Base-by-base conservation (phyloP, 1,140 invertebrate species). In the Cotesia chilonis region DNA sequence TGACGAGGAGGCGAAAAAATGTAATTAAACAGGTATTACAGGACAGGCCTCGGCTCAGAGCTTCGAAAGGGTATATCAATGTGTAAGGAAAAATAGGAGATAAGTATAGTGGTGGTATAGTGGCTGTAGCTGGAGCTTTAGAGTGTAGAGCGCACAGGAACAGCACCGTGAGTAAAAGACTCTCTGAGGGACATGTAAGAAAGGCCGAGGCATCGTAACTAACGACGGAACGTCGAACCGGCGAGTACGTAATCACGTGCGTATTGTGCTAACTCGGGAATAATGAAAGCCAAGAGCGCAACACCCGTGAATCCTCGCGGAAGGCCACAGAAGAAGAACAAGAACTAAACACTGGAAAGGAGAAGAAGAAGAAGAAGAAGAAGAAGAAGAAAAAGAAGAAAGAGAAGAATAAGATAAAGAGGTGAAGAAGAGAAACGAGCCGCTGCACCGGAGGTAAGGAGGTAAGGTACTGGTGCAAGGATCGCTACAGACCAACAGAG, bases 301-400 rank as follows among this genome's bases (percentile, higher is more conserved):
- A 72, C 52, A 72, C 38, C 71, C 71, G 71, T 72, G 65, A 72
- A 68, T 72, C 57, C 71, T 68, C 54, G 71, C 65, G 65, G 71
- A 72, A 72, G 65, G 57, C 66, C 66, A 68, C 51, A 55, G 35
- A 63, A 38, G 35, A 63, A 63, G 60, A 38, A 67, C 41, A 59
- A 64, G 67, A 70, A 70, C 66, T 61, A 37, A 68, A 74, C 12
- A 55, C 10, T 14, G 35, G 35, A 70, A 36, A 74, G 51, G 66
- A 67, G 12, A 36, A 65, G 67, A 41, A 71, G 47, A 52, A 72
- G 35, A 63, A 64, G 55, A 14, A 36, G 35, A 64, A 55, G 59
- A 4, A 57, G 66, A 60, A 64, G 51, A 66, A 47, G 28, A 38
- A 28, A 1, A 35, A 64, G 63, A 51, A 67, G 47, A 37, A 70